Conservation (phyloP, 2,888 invertebrate species). For the Mesochorus sp. region DNA sequence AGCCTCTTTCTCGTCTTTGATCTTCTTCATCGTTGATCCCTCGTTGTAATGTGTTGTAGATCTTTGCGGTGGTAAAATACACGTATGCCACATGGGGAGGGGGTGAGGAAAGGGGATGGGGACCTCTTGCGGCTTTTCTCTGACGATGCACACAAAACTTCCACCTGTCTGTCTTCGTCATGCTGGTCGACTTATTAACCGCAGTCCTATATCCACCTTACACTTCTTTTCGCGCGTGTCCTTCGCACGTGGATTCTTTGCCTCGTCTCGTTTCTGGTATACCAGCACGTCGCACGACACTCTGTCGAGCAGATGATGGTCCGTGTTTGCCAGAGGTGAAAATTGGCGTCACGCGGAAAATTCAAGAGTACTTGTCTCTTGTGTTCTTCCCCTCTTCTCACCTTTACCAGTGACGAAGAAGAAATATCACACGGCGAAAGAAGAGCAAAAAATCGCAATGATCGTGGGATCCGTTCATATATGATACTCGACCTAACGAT, state of each 20-base stretch:
- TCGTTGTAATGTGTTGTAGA: neutral
- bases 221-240: slow-evolving; percentile 47
- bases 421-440: neutral
- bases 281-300: slow-evolving; percentile 14
- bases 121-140: slow-evolving; percentile 24
- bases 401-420: neutral
- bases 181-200: slow-evolving; percentile 64
- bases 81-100: no score
- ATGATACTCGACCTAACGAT: neutral
- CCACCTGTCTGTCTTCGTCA: slow-evolving; percentile 72
- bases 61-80: neutral
- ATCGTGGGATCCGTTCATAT: slow-evolving; percentile 26
- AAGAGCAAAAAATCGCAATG: slow-evolving; percentile 9
- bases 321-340: slow-evolving; percentile 59
- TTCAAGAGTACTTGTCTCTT: slow-evolving; percentile 21
- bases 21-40: neutral
- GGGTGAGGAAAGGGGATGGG: no score
- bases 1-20: neutral
- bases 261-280: slow-evolving; percentile 1
- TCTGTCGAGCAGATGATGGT: slow-evolving; percentile 32
- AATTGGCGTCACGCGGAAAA: slow-evolving; percentile 59
- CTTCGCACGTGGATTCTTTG: slow-evolving; percentile 49
- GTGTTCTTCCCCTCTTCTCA: neutral
- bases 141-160: slow-evolving; percentile 41
- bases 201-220: slow-evolving; percentile 35